These are phyloP conservation scores for Cyprinodon brontotheroides DNA, from an alignment of 2,113 vertebrate species.

Conservation along the genomic window DNA sequence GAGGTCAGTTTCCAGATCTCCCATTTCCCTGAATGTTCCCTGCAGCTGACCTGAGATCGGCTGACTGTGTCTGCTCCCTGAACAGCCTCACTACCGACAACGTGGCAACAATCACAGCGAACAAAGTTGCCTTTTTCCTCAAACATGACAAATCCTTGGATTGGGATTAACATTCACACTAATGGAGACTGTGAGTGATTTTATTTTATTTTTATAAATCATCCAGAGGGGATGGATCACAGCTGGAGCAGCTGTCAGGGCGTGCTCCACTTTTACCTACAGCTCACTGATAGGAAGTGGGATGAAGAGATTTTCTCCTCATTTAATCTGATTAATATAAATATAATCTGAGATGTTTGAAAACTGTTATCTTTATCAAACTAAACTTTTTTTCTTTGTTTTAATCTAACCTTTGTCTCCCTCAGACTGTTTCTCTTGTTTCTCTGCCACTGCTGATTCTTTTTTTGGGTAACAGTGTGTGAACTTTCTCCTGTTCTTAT, in stretches of 20 bases:
- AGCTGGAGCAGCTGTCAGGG: conserved; percentile 42
- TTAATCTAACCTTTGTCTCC: not conserved
- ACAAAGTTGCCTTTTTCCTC: not conserved
- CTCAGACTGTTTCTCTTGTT: not conserved
- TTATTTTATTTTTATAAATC: not conserved
- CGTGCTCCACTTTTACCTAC: conserved; percentile 29
- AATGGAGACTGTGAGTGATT: not conserved
- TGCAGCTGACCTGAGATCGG: conserved; percentile 44
- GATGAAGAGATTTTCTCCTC: not conserved
- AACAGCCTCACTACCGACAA: conserved; percentile 53
- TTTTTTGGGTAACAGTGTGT: not conserved
- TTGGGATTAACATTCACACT: not conserved
- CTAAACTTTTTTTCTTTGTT: not conserved
- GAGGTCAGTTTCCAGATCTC: conserved; percentile 3
- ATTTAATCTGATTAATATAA: too few relatives aligned
- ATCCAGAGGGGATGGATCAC: not conserved
- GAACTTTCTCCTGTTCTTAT: conserved; percentile 64
- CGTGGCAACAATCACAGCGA: conserved; percentile 52
- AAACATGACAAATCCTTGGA: not conserved
- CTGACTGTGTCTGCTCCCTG: not conserved
- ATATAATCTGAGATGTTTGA: not conserved
- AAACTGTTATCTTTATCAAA: not conserved
- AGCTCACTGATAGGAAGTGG: not conserved
- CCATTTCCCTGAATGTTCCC: rapidly evolving
- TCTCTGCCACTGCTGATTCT: not conserved